Evolutionary conservation across 2,888 invertebrate genomes (phyloP).

Genomic region (Trachelus iudaicus): DNA sequence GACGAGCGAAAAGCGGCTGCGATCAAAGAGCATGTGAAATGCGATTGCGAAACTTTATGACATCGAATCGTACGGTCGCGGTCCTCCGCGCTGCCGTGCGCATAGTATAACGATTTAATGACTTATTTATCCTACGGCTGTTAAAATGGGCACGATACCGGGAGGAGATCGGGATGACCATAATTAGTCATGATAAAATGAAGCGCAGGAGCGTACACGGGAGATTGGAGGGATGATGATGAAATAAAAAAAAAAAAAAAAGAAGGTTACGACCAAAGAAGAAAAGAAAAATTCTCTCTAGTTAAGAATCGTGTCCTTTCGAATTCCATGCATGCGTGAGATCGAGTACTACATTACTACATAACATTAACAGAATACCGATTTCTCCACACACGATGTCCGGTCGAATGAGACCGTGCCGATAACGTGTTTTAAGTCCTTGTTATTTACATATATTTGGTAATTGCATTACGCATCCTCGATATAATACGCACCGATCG

Average conservation of each 20-base stretch:
- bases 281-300: neutral
- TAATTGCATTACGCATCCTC: neutral
- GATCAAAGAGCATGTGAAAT: neutral
- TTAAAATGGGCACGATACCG: neutral
- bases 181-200: constrained; percentile 4
- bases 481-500: neutral
- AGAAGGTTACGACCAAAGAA: neutral
- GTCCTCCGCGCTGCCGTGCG: neutral
- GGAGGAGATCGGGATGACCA: neutral
- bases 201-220: neutral
- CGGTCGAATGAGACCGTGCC: constrained; percentile 6
- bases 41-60: neutral
- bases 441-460: neutral
- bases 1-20: neutral
- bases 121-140: neutral
- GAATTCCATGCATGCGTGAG: neutral
- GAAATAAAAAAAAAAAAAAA: neutral
- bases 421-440: neutral
- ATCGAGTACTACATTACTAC: constrained; percentile 6
- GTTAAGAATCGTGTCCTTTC: constrained; percentile 1
- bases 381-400: neutral
- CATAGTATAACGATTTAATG: neutral
- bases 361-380: neutral
- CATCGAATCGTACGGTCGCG: neutral
- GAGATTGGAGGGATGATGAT: neutral